Percentiles rank a stretch among this genome's conserved stretches.
These are phyloP conservation scores for Tetranychus truncatus DNA, from an alignment of 2,888 invertebrate species.

Conservation along the genomic window DNA sequence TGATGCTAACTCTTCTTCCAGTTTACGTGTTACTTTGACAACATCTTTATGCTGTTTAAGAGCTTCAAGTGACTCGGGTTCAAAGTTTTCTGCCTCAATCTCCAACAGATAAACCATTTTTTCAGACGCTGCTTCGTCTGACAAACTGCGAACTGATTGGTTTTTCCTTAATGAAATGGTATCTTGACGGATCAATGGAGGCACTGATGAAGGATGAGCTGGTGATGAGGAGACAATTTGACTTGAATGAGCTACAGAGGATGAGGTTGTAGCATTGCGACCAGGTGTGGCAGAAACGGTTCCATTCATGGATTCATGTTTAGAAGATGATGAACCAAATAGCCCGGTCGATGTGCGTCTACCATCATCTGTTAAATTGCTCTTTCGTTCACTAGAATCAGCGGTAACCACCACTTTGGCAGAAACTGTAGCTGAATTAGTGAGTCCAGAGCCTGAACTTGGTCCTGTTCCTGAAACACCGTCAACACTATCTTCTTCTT, in stretches of 20 bases:
- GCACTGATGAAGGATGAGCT: neutral
- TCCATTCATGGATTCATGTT: constrained; percentile 12
- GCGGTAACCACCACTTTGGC: neutral
- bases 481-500: constrained; percentile 23
- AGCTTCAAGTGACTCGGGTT: constrained; percentile 57
- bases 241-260: neutral
- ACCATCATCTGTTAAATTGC: neutral
- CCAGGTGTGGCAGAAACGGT: neutral
- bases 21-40: constrained; percentile 58
- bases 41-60: constrained; percentile 62
- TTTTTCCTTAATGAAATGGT: constrained; percentile 20
- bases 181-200: constrained; percentile 16
- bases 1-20: constrained; percentile 69
- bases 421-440: neutral
- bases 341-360: neutral
- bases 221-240: constrained; percentile 2
- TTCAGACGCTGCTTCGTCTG: constrained; percentile 25
- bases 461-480: neutral
- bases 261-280: constrained; percentile 1
- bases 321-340: neutral
- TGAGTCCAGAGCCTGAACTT: neutral
- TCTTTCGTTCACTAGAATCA: neutral
- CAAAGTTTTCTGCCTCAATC: constrained; percentile 40
- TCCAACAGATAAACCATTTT: constrained; percentile 25
- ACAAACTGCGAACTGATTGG: constrained; percentile 14